A percentile compares a stretch with the other conserved stretches of the same genome.
Evolutionary conservation across 1,140 invertebrate genomes (phyloP).

Genomic region (Euglossa dilemma): DNA sequence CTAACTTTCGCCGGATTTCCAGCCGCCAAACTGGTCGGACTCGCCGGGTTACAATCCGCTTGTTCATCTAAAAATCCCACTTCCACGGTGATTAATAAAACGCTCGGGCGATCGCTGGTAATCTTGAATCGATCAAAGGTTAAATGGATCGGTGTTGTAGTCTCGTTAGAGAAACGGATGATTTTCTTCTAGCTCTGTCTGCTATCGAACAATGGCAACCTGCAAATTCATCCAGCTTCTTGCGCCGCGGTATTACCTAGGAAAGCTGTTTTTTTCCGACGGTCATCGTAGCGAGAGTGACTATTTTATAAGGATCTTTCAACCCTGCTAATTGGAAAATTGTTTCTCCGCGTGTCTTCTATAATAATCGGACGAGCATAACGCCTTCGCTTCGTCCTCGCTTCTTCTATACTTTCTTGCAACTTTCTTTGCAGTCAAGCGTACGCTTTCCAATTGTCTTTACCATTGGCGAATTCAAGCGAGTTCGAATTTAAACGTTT

Average conservation of each 20-base stretch:
- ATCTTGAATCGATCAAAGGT: conserved; percentile 43
- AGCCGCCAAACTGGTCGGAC: not conserved
- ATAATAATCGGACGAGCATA: not conserved
- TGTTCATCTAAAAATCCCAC: conserved; percentile 11
- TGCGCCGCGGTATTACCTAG: too few relatives aligned
- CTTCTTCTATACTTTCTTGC: not conserved
- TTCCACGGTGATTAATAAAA: conserved; percentile 22
- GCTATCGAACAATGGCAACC: not conserved
- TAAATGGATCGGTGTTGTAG: conserved; percentile 17
- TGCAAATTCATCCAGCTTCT: not conserved
- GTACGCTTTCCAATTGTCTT: too few relatives aligned
- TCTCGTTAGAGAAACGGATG: conserved; percentile 3
- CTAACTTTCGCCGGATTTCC: conserved; percentile 13
- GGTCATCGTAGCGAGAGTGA: not conserved
- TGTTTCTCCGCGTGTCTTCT: not conserved
- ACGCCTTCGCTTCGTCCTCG: not conserved
- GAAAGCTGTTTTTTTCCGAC: not conserved
- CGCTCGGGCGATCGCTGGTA: conserved; percentile 10
- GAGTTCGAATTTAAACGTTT: too few relatives aligned
- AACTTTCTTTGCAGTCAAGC: too few relatives aligned
- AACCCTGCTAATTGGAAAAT: not conserved
- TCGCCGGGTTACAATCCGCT: not conserved
- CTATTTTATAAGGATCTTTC: not conserved
- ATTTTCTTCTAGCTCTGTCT: not conserved
- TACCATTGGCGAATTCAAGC: too few relatives aligned